Evolutionary conservation across 2,797 vertebrate species (phyloP), one percentile per base, ranked within the genome.

Genomic region (Tangara arthus): DNA sequence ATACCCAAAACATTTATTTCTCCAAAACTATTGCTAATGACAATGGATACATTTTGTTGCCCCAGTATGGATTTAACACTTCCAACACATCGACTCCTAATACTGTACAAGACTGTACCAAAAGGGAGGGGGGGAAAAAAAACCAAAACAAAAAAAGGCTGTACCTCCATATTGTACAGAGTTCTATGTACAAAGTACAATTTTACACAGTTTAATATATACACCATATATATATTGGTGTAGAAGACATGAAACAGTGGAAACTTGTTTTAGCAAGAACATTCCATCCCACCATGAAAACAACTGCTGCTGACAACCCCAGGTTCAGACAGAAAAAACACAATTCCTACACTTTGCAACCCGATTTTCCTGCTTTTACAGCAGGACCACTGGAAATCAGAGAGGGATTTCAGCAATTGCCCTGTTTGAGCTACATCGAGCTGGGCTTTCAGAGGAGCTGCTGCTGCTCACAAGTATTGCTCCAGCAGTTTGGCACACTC

Each of bases 141-240:
- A 47, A 14, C 11, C 16, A 28, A 27, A 44, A 97, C 6, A 15
- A 41, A 42, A 52, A 78, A 90, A 98, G 95, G 98, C 96, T 98
- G 98, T 98, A 99, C 98, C 98, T 99, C 98, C 98, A 98, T 98
- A 98, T 99, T 98, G 98, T 99, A 99, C 98, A 99, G 98, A 98
- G 98, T 98, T 98, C 97, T 99, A 99, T 99, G 98, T 99, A 99
- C 98, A 99, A 98, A 98, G 98, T 98, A 98, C 98, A 98, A 98
- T 96, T 98, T 98, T 98, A 98, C 98, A 99, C 98, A 98, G 98
- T 98, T 98, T 98, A 95, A 97, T 98, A 99, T 98, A 98, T 97
- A 97, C 96, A 96, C 95, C 96, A 30, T 95, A 95, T 97, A 96
- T 97, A 97, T 96, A 95, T 65, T 80, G 96, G 97, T 97, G 96